These are phyloP conservation scores for Tupaia tana DNA, from an alignment of 2,113 vertebrate genomes.

Conservation along the genomic window DNA sequence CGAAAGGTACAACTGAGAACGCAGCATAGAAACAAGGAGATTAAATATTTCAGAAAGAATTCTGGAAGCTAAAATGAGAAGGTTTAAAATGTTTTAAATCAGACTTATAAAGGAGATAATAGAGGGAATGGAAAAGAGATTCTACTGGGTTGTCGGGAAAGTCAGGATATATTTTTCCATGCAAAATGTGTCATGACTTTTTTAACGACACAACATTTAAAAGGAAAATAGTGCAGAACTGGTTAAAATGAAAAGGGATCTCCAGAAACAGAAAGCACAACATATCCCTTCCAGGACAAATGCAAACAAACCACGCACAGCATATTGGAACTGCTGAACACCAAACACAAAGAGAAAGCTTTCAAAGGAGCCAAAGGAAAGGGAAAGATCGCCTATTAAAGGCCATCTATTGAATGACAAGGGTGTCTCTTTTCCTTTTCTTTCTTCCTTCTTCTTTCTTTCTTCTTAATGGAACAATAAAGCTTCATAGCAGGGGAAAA, in stretches of 20 bases:
- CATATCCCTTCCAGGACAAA: not conserved
- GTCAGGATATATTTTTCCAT: too few species aligned
- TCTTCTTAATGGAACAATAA: too few species aligned
- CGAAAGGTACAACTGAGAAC: too few species aligned
- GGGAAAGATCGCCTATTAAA: too few species aligned
- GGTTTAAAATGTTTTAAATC: not conserved
- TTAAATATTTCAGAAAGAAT: not conserved
- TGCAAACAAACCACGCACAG: rapidly evolving
- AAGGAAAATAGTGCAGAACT: not conserved
- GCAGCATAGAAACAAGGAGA: not conserved
- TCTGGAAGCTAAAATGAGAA: not conserved
- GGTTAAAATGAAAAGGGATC: not conserved
- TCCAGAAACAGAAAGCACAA: not conserved
- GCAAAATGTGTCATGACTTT: too few species aligned
- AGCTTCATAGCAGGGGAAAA: too few species aligned
- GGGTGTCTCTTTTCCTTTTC: too few species aligned
- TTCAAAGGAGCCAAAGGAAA: too few species aligned
- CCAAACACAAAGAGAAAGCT: too few species aligned
- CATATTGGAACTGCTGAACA: not conserved
- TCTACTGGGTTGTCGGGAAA: too few species aligned
- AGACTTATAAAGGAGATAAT: not conserved
- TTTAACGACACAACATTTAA: not conserved
- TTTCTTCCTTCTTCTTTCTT: too few species aligned
- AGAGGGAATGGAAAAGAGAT: not conserved
- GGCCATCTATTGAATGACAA: too few species aligned